Conservation (phyloP, 1,140 invertebrate species). For the Drosophila arawakana region DNA sequence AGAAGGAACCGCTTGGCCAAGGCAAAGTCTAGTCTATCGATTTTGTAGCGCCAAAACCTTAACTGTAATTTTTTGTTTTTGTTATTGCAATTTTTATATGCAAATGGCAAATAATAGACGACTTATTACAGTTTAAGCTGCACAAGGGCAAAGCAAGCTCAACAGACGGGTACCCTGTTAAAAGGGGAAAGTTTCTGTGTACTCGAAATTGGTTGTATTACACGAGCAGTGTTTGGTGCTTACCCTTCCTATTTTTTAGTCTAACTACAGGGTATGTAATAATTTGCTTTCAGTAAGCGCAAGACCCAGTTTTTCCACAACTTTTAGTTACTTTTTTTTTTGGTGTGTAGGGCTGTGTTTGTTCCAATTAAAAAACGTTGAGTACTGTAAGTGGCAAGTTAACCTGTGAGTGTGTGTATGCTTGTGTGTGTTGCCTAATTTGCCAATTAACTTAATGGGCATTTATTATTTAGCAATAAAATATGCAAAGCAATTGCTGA, state of each 20-base stretch:
- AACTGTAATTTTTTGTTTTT: slow-evolving; percentile 8
- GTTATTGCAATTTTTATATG: slow-evolving; percentile 57
- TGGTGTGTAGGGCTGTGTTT: slow-evolving; percentile 30
- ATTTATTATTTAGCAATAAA: slow-evolving; percentile 84
- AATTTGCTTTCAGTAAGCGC: slow-evolving; percentile 1
- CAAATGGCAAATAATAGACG: slow-evolving; percentile 69
- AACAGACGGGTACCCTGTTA: slow-evolving; percentile 7
- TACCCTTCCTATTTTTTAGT: background rate
- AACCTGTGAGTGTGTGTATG: slow-evolving; percentile 41
- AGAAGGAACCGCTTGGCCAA: slow-evolving; percentile 23
- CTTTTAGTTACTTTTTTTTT: slow-evolving; percentile 16
- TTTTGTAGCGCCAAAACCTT: slow-evolving; percentile 61
- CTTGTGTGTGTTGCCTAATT: slow-evolving; percentile 65
- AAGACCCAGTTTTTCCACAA: slow-evolving; percentile 18
- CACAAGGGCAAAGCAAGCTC: slow-evolving; percentile 27
- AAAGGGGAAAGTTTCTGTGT: background rate
- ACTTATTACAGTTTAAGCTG: slow-evolving; percentile 62
- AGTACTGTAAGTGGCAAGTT: slow-evolving; percentile 24
- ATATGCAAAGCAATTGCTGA: slow-evolving; percentile 81
- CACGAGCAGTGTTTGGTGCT: too few relatives aligned
- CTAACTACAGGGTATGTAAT: slow-evolving; percentile 13
- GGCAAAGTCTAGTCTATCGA: slow-evolving; percentile 56
- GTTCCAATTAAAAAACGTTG: slow-evolving; percentile 51
- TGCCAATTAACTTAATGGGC: slow-evolving; percentile 82
- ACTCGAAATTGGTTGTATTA: background rate